Percentiles rank a stretch among this genome's conserved stretches.
These are phyloP conservation scores for Stichopus chloronotus DNA, from an alignment of 35 echinoderm and acorn worm genomes.

Conservation along the genomic window DNA sequence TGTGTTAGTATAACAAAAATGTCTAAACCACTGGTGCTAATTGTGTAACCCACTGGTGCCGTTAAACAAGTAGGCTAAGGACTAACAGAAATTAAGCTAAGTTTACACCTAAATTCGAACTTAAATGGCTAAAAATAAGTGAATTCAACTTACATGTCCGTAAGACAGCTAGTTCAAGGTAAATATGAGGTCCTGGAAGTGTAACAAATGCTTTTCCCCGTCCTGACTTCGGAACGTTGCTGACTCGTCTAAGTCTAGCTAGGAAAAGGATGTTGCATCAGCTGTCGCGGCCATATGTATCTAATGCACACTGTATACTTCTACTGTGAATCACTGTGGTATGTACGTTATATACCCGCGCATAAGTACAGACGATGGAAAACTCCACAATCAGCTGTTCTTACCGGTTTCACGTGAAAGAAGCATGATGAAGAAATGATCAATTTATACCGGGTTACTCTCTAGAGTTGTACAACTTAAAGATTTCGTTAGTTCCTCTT, in stretches of 20 bases:
- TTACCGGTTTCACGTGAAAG: constrained; percentile 15
- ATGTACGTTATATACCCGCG: neutral
- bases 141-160: no score
- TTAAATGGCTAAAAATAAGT: no score
- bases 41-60: no score
- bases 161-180: no score
- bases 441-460: neutral
- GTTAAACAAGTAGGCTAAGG: no score
- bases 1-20: no score
- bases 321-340: no score
- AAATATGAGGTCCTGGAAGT: no score
- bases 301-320: neutral
- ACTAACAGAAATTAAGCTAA: no score
- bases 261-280: constrained; percentile 13
- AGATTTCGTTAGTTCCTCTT: neutral
- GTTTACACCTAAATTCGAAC: no score
- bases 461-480: neutral
- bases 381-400: constrained; percentile 39
- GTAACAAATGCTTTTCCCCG: neutral
- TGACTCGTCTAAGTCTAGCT: neutral
- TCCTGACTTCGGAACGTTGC: neutral
- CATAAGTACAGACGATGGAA: neutral
- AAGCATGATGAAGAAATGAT: constrained; percentile 23
- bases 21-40: no score
- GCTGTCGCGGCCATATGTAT: neutral